phyloP scores from a whole-genome alignment of 2,113 vertebrate species.

The Chelonoidis abingdonii region DNA sequence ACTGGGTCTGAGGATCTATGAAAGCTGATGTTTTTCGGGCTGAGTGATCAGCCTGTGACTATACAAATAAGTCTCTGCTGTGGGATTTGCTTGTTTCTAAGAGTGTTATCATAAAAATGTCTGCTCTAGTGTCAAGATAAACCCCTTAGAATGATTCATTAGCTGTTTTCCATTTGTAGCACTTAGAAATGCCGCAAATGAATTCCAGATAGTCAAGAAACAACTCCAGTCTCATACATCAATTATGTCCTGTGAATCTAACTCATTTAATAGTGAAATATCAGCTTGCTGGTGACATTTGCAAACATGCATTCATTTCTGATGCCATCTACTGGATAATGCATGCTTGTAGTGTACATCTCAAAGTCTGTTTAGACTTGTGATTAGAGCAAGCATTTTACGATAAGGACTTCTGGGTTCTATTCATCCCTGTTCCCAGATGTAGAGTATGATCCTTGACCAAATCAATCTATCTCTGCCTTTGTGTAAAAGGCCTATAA shows the following conservation, averaged over 20 bases:
- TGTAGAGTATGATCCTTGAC: too few species aligned
- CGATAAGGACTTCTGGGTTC: not conserved
- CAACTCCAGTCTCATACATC: not conserved
- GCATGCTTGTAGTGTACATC: fast-evolving
- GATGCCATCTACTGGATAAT: fast-evolving
- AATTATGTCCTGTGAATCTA: not conserved
- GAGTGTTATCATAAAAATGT: not conserved
- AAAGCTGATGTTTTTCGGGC: not conserved
- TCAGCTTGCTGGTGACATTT: not conserved
- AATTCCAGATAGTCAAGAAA: not conserved
- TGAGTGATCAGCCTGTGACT: not conserved
- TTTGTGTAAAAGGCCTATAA: not conserved
- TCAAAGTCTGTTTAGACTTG: not conserved
- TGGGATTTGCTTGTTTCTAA: not conserved
- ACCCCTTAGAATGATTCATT: not conserved
- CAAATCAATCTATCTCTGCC: not conserved
- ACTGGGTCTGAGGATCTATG: not conserved
- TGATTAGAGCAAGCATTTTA: not conserved
- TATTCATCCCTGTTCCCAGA: not conserved
- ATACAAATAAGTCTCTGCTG: not conserved
- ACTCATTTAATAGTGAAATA: fast-evolving
- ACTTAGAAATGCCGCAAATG: not conserved
- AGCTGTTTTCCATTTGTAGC: not conserved
- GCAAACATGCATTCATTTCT: not conserved
- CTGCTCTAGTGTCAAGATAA: not conserved